Conservation (phyloP, 2,797 vertebrate species). For the Sebastes steindachneri region DNA sequence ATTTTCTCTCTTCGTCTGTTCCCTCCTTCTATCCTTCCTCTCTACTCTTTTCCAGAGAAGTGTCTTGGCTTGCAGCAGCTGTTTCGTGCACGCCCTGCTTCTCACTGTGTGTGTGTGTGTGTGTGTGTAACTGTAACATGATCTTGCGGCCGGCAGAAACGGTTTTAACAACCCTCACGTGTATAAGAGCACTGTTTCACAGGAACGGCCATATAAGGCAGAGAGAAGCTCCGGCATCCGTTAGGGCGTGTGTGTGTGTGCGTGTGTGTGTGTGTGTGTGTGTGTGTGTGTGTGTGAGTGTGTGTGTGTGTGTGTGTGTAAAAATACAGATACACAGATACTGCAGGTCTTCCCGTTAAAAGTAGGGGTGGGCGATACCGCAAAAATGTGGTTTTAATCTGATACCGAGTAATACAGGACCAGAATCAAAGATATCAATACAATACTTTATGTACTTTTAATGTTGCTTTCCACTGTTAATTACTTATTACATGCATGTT, state of each 20-base stretch:
- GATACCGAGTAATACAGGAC: no score
- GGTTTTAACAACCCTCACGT: slow-evolving; percentile 49
- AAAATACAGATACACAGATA: not conserved
- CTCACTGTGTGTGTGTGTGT: not conserved
- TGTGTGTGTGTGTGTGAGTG: not conserved
- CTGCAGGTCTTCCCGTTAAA: not conserved
- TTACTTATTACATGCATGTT: no score
- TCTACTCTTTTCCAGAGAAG: slow-evolving; percentile 13
- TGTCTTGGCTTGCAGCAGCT: slow-evolving; percentile 51
- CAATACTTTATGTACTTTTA: no score
- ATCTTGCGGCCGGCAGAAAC: slow-evolving; percentile 41
- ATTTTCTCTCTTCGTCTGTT: not conserved
- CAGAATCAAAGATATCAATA: no score
- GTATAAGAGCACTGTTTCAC: slow-evolving; percentile 46
- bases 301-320: slow-evolving; percentile 9
- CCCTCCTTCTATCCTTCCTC: not conserved
- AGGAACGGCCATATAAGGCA: slow-evolving; percentile 64
- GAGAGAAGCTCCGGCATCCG: slow-evolving; percentile 14
- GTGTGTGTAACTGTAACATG: slow-evolving; percentile 37
- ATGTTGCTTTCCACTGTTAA: no score
- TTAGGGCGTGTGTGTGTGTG: slow-evolving; percentile 18
- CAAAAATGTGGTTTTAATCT: no score
- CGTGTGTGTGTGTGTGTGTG: not conserved
- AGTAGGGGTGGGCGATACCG: no score
- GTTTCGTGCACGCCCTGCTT: not conserved